A percentile compares a stretch with the other conserved stretches of the same genome.
These are phyloP conservation scores for Petroica traversi DNA, from an alignment of 2,113 vertebrate genomes.

Conservation along the genomic window DNA sequence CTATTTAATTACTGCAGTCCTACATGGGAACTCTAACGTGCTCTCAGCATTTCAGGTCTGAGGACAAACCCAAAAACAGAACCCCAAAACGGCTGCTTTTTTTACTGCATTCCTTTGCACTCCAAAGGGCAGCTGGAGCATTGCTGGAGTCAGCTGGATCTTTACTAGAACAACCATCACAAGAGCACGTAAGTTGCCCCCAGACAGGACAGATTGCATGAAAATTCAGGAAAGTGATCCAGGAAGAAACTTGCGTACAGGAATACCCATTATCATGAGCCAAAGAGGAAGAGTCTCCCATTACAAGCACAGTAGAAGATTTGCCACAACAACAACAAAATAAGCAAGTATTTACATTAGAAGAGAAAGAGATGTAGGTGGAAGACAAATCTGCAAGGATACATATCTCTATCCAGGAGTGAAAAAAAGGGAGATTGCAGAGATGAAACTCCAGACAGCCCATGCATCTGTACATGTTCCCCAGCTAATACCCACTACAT, in stretches of 20 bases:
- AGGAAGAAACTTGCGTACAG: neutral
- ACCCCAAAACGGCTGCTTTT: neutral
- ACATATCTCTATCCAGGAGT: neutral
- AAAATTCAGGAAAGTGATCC: neutral
- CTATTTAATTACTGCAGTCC: neutral
- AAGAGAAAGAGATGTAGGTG: slow-evolving; percentile 6
- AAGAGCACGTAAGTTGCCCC: neutral
- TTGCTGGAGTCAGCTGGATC: neutral
- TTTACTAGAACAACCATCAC: neutral
- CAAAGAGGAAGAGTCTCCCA: neutral
- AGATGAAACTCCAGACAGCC: neutral
- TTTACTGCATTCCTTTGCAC: neutral
- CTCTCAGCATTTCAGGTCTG: neutral
- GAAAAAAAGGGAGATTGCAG: neutral
- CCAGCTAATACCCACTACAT: slow-evolving; percentile 4
- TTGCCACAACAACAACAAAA: neutral
- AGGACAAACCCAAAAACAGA: neutral
- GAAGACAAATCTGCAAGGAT: neutral
- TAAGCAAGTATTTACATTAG: neutral
- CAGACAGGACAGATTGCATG: neutral
- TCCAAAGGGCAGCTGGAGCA: neutral
- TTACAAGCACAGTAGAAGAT: neutral
- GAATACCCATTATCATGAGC: neutral
- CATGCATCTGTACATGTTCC: neutral
- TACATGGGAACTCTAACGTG: accelerated